Evolutionary conservation across 2,888 invertebrate genomes (phyloP).

Genomic region (Sphaerophoria taeniata): DNA sequence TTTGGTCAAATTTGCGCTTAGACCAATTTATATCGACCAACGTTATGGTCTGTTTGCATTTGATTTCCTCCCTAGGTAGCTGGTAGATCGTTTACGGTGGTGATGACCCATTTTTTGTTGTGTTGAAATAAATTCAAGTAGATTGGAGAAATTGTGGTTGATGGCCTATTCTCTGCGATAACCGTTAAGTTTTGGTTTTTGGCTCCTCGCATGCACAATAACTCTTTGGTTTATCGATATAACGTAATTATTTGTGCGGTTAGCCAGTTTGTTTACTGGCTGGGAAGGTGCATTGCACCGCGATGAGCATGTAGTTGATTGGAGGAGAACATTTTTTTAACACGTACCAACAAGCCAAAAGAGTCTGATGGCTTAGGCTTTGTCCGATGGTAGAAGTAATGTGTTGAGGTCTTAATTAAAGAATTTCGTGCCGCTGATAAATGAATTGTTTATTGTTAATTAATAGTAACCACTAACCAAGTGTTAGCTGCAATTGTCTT

Average conservation of each 20-base stretch:
- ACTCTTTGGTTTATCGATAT: slow-evolving; percentile 31
- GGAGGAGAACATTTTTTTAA: background rate
- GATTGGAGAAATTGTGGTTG: slow-evolving; percentile 63
- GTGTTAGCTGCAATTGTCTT: slow-evolving; percentile 48
- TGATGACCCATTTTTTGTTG: slow-evolving; percentile 64
- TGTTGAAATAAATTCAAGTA: slow-evolving; percentile 32
- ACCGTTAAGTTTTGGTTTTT: slow-evolving; percentile 62
- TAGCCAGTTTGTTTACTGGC: slow-evolving; percentile 15
- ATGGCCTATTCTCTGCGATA: slow-evolving; percentile 50
- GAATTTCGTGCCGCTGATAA: slow-evolving; percentile 47
- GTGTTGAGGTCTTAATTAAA: slow-evolving; percentile 55
- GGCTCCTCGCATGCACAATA: slow-evolving; percentile 61
- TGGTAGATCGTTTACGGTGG: slow-evolving; percentile 48
- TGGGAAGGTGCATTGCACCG: slow-evolving; percentile 54
- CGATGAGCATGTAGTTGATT: background rate
- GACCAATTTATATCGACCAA: slow-evolving; percentile 59
- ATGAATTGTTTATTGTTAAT: slow-evolving; percentile 68
- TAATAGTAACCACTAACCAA: slow-evolving; percentile 22
- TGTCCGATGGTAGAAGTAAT: slow-evolving; percentile 1
- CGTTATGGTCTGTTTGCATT: slow-evolving; percentile 56
- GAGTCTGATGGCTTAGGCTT: background rate
- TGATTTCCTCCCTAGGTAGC: slow-evolving; percentile 60
- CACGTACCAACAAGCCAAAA: background rate
- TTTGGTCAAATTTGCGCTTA: slow-evolving; percentile 59
- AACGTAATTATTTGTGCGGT: slow-evolving; percentile 38